Conservation (phyloP, 2,888 invertebrate species). For the Dugesia japonica region DNA sequence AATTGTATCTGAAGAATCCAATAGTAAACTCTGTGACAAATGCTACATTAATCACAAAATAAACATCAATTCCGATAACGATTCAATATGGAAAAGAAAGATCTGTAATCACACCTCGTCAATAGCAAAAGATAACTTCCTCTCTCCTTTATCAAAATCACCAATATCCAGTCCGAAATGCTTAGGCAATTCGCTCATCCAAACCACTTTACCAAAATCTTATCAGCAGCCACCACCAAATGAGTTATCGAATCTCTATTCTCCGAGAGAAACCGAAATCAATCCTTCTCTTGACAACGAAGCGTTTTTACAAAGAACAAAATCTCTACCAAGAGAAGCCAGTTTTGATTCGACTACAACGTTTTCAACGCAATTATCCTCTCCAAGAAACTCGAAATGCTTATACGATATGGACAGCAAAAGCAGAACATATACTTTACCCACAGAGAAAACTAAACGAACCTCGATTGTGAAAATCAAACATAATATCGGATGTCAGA, state of each 20-base stretch:
- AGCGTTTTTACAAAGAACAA: not conserved
- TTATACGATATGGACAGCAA: not conserved
- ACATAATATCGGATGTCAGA: not conserved
- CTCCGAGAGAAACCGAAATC: not conserved
- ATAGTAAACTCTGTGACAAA: conserved; percentile 3
- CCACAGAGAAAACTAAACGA: not conserved
- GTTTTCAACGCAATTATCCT: not conserved
- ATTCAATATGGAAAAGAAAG: not conserved
- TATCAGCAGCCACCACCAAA: not conserved
- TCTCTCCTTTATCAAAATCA: not conserved
- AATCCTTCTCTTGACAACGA: not conserved
- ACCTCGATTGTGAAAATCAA: not conserved
- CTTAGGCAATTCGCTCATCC: not conserved
- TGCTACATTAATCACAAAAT: not conserved
- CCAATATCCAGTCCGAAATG: conserved; percentile 8
- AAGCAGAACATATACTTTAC: conserved; percentile 1
- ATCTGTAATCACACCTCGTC: not conserved
- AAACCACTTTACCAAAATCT: not conserved
- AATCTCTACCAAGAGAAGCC: not conserved
- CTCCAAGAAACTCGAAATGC: not conserved
- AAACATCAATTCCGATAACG: not conserved
- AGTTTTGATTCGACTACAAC: conserved; percentile 2
- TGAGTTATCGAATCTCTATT: not conserved
- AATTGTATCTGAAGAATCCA: not conserved
- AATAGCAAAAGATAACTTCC: not conserved